phyloP scores from a whole-genome alignment of 2,113 vertebrate species.

The Amblyopsis rosae region DNA sequence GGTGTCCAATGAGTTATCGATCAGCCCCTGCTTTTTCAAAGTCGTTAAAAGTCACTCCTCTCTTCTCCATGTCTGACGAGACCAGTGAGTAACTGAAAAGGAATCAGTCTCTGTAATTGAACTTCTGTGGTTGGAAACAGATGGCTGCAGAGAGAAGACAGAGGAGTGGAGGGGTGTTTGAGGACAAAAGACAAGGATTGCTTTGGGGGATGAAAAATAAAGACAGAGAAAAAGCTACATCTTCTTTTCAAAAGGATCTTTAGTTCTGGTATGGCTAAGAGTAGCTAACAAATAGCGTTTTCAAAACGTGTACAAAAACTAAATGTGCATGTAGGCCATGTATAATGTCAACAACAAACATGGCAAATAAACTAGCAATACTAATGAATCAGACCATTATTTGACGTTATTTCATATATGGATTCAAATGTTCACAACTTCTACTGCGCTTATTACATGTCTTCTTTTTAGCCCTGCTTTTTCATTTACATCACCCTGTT shows the following conservation, averaged over 20 bases:
- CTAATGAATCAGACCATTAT: no score
- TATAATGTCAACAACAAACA: no score
- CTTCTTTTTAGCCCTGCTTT: background rate
- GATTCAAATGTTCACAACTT: background rate
- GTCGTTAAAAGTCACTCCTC: constrained; percentile 54
- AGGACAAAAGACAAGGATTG: constrained; percentile 1
- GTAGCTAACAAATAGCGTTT: background rate
- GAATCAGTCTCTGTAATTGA: constrained; percentile 56
- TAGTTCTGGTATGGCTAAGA: background rate
- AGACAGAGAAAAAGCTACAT: background rate
- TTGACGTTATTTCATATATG: no score
- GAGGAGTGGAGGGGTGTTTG: background rate
- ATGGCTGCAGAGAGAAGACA: constrained; percentile 19
- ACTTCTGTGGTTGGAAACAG: constrained; percentile 50
- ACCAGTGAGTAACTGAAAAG: constrained; percentile 50
- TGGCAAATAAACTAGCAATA: no score
- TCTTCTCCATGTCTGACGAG: constrained; percentile 41
- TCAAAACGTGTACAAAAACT: background rate
- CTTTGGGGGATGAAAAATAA: background rate
- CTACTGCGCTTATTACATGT: background rate
- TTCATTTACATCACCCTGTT: background rate
- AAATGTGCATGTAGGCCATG: no score
- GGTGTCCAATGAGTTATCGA: constrained; percentile 62
- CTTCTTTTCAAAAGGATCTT: background rate
- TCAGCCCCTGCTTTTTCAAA: constrained; percentile 40